These are phyloP conservation scores for Drosophila subpulchrella DNA, from an alignment of 1,140 invertebrate species.

Conservation along the genomic window DNA sequence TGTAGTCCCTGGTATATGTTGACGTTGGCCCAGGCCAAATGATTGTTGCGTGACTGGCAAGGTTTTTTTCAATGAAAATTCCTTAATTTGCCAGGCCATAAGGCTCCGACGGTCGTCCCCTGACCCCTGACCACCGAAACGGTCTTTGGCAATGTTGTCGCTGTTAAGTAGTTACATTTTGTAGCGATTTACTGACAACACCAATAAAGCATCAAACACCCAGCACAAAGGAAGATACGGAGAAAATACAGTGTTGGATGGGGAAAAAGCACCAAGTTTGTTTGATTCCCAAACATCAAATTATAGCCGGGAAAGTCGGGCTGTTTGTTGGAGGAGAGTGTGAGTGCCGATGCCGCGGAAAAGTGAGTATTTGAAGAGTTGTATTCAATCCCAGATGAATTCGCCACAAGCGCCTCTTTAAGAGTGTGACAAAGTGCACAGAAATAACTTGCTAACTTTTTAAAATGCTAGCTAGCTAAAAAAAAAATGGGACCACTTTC, in stretches of 20 bases:
- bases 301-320: slow-evolving; percentile 20
- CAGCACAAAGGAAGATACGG: neutral
- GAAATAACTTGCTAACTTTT: too few species aligned
- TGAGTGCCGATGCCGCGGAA: neutral
- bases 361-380: neutral
- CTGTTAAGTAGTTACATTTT: slow-evolving; percentile 82
- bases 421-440: too few species aligned
- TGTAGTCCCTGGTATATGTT: neutral
- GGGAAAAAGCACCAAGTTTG: slow-evolving; percentile 4
- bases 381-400: neutral
- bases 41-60: slow-evolving; percentile 80
- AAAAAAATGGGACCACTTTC: too few species aligned
- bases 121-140: slow-evolving; percentile 6
- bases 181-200: slow-evolving; percentile 76
- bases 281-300: slow-evolving; percentile 44
- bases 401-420: neutral
- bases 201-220: slow-evolving; percentile 30
- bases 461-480: too few species aligned
- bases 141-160: slow-evolving; percentile 61
- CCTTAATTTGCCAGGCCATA: slow-evolving; percentile 76
- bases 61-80: slow-evolving; percentile 71
- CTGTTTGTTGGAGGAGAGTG: neutral
- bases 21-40: slow-evolving; percentile 55
- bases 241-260: neutral
- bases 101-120: slow-evolving; percentile 12